Evolutionary conservation across 2,113 vertebrate genomes (phyloP).

Genomic region (Etheostoma spectabile): DNA sequence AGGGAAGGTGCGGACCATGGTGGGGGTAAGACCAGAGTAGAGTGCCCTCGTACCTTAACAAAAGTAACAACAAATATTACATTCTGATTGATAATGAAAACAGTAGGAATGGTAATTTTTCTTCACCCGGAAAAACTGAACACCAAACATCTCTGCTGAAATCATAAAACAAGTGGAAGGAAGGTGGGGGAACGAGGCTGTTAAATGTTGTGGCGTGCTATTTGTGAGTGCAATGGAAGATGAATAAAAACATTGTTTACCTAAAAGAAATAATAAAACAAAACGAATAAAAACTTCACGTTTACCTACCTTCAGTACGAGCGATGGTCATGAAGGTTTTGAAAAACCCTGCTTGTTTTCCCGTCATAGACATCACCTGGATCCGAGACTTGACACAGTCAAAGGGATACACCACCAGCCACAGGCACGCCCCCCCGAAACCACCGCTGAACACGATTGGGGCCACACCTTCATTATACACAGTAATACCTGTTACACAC

Average conservation of each 20-base stretch:
- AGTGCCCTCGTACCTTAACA: constrained; percentile 89
- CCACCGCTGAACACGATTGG: constrained; percentile 93
- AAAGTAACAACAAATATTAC: constrained; percentile 26
- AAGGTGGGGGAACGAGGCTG: too few relatives aligned
- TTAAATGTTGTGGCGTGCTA: too few relatives aligned
- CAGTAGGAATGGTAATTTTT: too few relatives aligned
- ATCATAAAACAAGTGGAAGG: neutral
- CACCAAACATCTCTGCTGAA: neutral
- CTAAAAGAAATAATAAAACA: too few relatives aligned
- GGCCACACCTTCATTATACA: constrained; percentile 84
- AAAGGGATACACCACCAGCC: constrained; percentile 96
- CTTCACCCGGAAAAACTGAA: neutral
- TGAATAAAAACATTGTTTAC: too few relatives aligned
- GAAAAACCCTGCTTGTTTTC: constrained; percentile 91
- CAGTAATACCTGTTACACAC: neutral
- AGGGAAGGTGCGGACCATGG: constrained; percentile 94
- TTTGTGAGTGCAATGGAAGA: too few relatives aligned
- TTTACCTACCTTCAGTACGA: constrained; percentile 88
- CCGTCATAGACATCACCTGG: constrained; percentile 97
- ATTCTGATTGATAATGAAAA: neutral
- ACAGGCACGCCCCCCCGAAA: constrained; percentile 92
- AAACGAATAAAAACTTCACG: neutral
- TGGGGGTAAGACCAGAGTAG: constrained; percentile 96
- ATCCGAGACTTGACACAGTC: constrained; percentile 98
- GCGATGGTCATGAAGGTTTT: constrained; percentile 89